Conservation (phyloP, 2,888 invertebrate species). For the Drosophila meridionalis region DNA sequence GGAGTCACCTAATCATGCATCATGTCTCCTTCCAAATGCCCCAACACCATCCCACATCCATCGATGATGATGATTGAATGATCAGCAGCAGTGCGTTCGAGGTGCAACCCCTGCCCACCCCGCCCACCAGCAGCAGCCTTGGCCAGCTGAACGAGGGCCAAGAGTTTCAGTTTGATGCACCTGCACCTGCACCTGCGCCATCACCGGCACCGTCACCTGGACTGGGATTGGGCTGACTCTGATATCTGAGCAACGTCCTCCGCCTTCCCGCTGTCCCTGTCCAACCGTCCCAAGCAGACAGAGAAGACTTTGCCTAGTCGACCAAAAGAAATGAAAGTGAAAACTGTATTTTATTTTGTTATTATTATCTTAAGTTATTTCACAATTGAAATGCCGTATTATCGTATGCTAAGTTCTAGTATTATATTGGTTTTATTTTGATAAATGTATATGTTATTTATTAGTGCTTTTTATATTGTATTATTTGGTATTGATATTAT, state of each 20-base stretch:
- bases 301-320: constrained; percentile 37
- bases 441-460: constrained; percentile 18
- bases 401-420: constrained; percentile 45
- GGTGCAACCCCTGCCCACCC: constrained; percentile 28
- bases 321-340: constrained; percentile 7
- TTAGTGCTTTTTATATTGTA: constrained; percentile 36
- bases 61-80: background rate
- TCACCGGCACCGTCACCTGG: background rate
- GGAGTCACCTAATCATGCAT: constrained; percentile 32
- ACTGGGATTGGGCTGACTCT: constrained; percentile 2
- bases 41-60: background rate
- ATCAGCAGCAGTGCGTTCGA: constrained; percentile 69
- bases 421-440: constrained; percentile 22
- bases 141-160: constrained; percentile 62
- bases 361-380: constrained; percentile 43
- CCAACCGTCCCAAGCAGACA: constrained; percentile 6
- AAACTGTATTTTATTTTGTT: constrained; percentile 15
- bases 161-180: constrained; percentile 34
- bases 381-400: constrained; percentile 53
- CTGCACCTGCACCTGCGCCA: too few species aligned
- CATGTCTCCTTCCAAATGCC: constrained; percentile 41
- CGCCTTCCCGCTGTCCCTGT: background rate
- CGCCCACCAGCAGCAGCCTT: constrained; percentile 40
- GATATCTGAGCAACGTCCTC: background rate
- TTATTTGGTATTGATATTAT: constrained; percentile 54